Evolutionary conservation across 2,888 invertebrate genomes (phyloP).

Genomic region (Nomada fucata): DNA sequence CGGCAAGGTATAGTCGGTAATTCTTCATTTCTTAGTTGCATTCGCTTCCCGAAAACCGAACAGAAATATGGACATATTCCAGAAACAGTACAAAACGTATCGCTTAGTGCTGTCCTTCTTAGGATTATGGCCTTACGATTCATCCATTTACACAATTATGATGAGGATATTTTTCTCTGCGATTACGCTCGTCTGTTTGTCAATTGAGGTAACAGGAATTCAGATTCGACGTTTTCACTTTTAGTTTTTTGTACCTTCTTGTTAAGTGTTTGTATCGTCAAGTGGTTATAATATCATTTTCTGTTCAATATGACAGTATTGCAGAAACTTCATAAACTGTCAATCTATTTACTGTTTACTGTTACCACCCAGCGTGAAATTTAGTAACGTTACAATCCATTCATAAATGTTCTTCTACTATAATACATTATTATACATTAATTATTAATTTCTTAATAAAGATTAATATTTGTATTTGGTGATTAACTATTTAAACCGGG

Average conservation of each 20-base stretch:
- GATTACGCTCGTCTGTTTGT: not conserved
- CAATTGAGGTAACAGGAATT: slow-evolving; percentile 8
- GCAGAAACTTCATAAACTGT: too few relatives aligned
- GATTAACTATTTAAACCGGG: too few relatives aligned
- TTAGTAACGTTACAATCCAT: not conserved
- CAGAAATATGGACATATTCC: slow-evolving; percentile 8
- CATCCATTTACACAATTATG: not conserved
- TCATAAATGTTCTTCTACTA: not conserved
- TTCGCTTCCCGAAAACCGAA: not conserved
- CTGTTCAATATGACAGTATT: not conserved
- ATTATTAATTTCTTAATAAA: too few relatives aligned
- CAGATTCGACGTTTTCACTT: too few relatives aligned
- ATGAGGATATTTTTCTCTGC: not conserved
- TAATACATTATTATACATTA: too few relatives aligned
- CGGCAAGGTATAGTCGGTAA: not conserved
- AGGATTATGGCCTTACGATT: slow-evolving; percentile 39
- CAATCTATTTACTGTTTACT: too few relatives aligned
- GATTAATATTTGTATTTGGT: too few relatives aligned
- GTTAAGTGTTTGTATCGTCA: not conserved
- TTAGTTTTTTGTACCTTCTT: not conserved
- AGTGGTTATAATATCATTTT: not conserved
- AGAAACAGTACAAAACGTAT: slow-evolving; percentile 7
- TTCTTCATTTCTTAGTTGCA: not conserved
- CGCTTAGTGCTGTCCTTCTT: not conserved
- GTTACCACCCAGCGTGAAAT: too few relatives aligned